Evolutionary conservation across 2,888 invertebrate genomes (phyloP).

Genomic region (Eupithecia abbreviata): DNA sequence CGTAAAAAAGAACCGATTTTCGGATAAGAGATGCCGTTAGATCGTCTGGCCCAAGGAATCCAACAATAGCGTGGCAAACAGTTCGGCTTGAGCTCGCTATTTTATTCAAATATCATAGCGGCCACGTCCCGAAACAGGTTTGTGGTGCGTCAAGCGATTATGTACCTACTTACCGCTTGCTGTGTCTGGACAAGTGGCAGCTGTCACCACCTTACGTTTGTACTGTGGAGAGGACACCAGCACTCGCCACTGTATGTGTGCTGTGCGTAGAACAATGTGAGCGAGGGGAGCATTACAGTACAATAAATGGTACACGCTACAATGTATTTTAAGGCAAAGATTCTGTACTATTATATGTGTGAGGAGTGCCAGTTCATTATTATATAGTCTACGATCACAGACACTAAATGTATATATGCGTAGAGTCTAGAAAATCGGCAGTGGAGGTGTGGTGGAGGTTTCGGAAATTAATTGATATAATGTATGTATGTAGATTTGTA

Average conservation of each 20-base stretch:
- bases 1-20: conserved; percentile 69
- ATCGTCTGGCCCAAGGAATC: conserved; percentile 61
- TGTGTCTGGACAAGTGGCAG: conserved; percentile 58
- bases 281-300: background rate
- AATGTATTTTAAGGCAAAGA: background rate
- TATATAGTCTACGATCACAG: background rate
- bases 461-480: background rate
- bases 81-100: conserved; percentile 68
- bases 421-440: background rate
- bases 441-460: background rate
- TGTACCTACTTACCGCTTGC: conserved; percentile 46
- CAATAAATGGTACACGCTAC: background rate
- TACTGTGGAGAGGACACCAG: conserved; percentile 7
- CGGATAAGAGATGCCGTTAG: conserved; percentile 78
- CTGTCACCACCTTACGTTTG: conserved; percentile 52
- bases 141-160: conserved; percentile 58
- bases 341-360: background rate
- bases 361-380: background rate
- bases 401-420: background rate
- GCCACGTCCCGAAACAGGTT: conserved; percentile 71
- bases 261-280: conserved; percentile 24
- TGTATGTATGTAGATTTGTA: background rate
- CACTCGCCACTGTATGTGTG: conserved; percentile 33
- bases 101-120: conserved; percentile 55
- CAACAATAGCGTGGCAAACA: conserved; percentile 66